Base-by-base conservation (phyloP, 2,888 invertebrate species). In the Drosophila borealis region DNA sequence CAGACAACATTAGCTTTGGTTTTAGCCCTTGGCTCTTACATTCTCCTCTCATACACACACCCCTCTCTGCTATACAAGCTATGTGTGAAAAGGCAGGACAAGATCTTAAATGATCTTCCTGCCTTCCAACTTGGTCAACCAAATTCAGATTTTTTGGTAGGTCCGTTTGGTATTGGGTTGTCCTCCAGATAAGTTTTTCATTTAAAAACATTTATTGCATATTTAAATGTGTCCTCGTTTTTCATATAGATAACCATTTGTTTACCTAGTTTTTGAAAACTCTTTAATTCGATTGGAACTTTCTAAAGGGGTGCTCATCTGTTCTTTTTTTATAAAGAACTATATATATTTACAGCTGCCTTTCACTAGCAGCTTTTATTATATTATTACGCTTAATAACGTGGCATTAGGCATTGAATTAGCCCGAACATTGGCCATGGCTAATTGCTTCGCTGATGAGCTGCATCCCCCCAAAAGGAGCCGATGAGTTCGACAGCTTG, bases 1-100 rank as follows among this genome's bases (percentile, higher is more conserved):
- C 70, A 76, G 66, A 70, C 71, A 69, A 59, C 56, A 75, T 76
- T 73, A 67, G 73, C 66, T 53, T 61, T 54, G 50, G 49, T 34
- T 54, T 63, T 48, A 54, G 60, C 45, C 33, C n/a, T 37, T 45
- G 45, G 17, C 51, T 14, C 14, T 13, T 42, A 9, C 45, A 2
- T 19, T 13, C 13, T 8, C 46, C 48, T 9, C 36, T n/a, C 41
- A 36, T 6, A 29, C 29, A 10, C n/a, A 4, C 33, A 10, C 19
- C 5, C 9, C 11, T 0, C 25, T n/a, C 25, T 11, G 2, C 4
- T 13, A 9, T 14, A 14, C 21, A 6, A 10, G 19, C 50, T n/a
- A 66, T 54, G 71, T 72, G 71, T 57, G 70, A 70, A 65, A 48
- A 54, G 65, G 11, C 55, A 41, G 45, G 25, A 60, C 19, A 41